Evolutionary conservation across 2,888 invertebrate genomes (phyloP), one percentile per base, ranked within the genome.

Genomic region (Bellardia pandia): DNA sequence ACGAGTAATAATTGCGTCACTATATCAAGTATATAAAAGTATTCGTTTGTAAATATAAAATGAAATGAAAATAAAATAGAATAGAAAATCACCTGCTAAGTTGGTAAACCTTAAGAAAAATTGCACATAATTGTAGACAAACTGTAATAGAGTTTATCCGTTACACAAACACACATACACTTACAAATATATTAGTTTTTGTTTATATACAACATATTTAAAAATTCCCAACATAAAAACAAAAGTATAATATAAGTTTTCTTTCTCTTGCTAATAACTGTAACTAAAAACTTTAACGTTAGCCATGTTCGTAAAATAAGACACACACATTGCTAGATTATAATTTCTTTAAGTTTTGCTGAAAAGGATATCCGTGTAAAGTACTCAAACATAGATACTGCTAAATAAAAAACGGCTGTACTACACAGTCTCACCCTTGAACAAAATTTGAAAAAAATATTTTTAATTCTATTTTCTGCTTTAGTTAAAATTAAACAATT

Each of bases 311-410:
- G 42, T 51, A 14, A 42, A 23, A 53, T n/a, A 53, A 72, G 40
- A 66, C 23, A 51, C 14, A 72, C 56, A 56, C 42, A 16, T 11
- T 45, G 0, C 45, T 11, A 11, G 1, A 30, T 37, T 37, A 37
- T 37, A 6, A 6, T 37, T 37, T 37, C 6, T 37, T 37, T 37
- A 6, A 37, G 33, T 13, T 69, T 79, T 53, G 40, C 11, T 77
- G 45, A 77, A 82, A 84, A 75, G 75, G 79, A 86, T 78, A 82
- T 78, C 74, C 82, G 77, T 16, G 60, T 13, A 72, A 58, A 74
- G 5, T 23, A 23, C 13, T 45, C 42, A 14, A 13, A 2, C 62
- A 64, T 23, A 75, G 42, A 53, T n/a, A 37, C 23, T 53, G 23
- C 51, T 23, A 16, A 37, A 40, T 51, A 37, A 37, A 37, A 5